phyloP scores from a whole-genome alignment of 2,797 vertebrate genomes.

The Glyptemys insculpta region DNA sequence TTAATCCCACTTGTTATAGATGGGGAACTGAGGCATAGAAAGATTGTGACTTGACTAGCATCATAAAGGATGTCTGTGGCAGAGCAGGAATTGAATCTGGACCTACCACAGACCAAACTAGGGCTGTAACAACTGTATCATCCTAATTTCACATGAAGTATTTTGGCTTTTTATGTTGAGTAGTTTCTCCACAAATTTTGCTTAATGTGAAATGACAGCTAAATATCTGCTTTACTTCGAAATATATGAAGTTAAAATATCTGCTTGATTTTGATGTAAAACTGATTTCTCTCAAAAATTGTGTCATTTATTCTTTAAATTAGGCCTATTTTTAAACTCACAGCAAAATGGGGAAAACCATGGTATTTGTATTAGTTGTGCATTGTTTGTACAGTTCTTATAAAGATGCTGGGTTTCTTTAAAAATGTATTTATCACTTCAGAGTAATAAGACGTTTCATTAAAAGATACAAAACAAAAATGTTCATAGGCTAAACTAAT shows the following conservation, averaged over 20 bases:
- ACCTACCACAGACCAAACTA: neutral
- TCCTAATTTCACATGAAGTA: neutral
- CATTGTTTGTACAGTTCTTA: neutral
- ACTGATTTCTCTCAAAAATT: neutral
- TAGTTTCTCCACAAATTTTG: neutral
- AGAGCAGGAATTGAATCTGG: neutral
- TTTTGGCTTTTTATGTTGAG: neutral
- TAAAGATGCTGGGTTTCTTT: neutral
- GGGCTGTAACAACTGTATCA: neutral
- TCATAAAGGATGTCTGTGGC: neutral
- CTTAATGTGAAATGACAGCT: neutral
- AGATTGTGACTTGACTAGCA: neutral
- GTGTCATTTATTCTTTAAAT: neutral
- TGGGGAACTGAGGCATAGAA: neutral
- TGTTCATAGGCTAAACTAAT: rapidly evolving
- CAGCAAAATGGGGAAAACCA: neutral
- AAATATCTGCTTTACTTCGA: neutral
- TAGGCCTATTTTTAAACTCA: neutral
- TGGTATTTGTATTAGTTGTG: neutral
- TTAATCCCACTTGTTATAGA: neutral
- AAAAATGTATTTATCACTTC: neutral
- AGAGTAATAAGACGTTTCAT: neutral
- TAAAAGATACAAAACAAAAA: neutral
- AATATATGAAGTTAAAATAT: no score
- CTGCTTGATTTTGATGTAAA: neutral